These are phyloP conservation scores for Aspidapion aeneum DNA, from an alignment of 2,888 invertebrate species.

Conservation along the genomic window DNA sequence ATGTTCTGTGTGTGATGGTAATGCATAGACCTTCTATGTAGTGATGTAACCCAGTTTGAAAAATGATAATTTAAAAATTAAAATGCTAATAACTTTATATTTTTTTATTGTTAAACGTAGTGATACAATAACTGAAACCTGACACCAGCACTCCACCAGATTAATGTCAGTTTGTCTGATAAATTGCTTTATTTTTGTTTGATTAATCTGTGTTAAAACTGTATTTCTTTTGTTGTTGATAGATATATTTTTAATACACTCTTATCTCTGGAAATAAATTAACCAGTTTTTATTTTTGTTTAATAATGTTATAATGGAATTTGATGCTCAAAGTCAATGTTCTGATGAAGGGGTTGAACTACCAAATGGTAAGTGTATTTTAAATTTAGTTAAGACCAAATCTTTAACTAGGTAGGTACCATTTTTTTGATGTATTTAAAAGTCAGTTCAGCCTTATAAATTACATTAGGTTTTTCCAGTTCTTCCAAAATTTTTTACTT, in stretches of 20 bases:
- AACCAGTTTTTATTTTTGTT: neutral
- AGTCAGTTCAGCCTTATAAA: no score
- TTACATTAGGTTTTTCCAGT: no score
- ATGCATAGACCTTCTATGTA: no score
- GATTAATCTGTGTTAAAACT: neutral
- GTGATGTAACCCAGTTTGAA: no score
- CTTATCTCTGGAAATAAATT: neutral
- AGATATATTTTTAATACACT: neutral
- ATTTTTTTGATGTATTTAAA: no score
- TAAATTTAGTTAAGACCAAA: no score
- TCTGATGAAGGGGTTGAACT: slow-evolving; percentile 42
- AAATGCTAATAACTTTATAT: neutral
- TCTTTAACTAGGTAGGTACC: no score
- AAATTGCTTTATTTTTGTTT: neutral
- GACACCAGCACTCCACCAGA: neutral
- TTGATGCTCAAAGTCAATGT: slow-evolving; percentile 40
- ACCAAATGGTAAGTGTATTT: slow-evolving; percentile 37
- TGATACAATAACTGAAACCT: neutral
- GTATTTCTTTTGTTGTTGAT: neutral
- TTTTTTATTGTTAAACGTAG: neutral
- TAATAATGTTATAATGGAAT: slow-evolving; percentile 37
- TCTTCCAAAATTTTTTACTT: no score
- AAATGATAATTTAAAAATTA: neutral
- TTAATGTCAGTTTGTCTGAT: neutral
- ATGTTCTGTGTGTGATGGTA: no score